Evolutionary conservation across 1,140 invertebrate genomes (phyloP).

Genomic region (Daktulosphaira vitifoliae): DNA sequence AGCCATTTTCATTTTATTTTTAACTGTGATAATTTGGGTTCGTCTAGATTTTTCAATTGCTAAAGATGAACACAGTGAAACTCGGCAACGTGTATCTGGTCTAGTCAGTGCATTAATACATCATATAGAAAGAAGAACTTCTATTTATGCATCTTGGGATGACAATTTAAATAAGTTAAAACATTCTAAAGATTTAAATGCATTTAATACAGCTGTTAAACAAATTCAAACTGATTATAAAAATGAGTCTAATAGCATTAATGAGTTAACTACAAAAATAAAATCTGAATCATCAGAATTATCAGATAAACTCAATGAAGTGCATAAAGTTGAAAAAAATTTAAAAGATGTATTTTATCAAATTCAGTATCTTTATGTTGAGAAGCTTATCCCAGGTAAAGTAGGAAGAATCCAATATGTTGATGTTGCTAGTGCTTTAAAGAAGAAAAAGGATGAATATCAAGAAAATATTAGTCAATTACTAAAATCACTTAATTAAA

Average conservation of each 20-base stretch:
- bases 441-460: slow-evolving; percentile 57
- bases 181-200: slow-evolving; percentile 52
- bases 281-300: slow-evolving; percentile 56
- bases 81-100: slow-evolving; percentile 49
- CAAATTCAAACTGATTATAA: slow-evolving; percentile 57
- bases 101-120: slow-evolving; percentile 50
- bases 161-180: slow-evolving; percentile 57
- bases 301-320: slow-evolving; percentile 55
- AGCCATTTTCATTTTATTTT: slow-evolving; percentile 84
- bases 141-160: slow-evolving; percentile 56
- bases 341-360: slow-evolving; percentile 48
- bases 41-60: slow-evolving; percentile 90
- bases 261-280: slow-evolving; percentile 51
- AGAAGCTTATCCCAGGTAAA: slow-evolving; percentile 59
- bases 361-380: slow-evolving; percentile 51
- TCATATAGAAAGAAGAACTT: slow-evolving; percentile 54
- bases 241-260: slow-evolving; percentile 50
- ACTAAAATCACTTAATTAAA: slow-evolving; percentile 46
- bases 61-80: slow-evolving; percentile 50
- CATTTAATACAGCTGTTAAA: slow-evolving; percentile 51
- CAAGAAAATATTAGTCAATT: slow-evolving; percentile 57
- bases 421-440: slow-evolving; percentile 51
- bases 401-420: slow-evolving; percentile 56
- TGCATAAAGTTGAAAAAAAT: slow-evolving; percentile 53
- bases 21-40: slow-evolving; percentile 88